Conservation (phyloP, 2,888 invertebrate species). For the Chrysina gloriosa region DNA sequence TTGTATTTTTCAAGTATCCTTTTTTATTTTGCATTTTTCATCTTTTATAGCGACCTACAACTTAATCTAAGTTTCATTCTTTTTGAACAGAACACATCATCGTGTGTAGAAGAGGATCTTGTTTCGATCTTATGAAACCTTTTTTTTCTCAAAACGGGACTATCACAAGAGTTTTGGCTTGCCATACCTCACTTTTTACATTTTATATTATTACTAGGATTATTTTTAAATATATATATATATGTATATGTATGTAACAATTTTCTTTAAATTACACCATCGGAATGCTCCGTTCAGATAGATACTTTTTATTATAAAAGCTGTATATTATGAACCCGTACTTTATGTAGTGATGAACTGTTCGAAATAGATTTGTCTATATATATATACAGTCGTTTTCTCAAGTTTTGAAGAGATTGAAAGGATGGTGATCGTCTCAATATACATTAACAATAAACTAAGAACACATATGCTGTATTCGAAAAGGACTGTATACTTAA, state of each 20-base stretch:
- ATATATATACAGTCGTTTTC: too few species aligned
- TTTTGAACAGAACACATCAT: not conserved
- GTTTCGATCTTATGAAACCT: not conserved
- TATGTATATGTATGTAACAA: not conserved
- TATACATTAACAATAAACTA: too few species aligned
- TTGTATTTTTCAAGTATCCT: too few species aligned
- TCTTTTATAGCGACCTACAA: too few species aligned
- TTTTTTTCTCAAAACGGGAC: constrained; percentile 40
- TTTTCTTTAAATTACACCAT: not conserved
- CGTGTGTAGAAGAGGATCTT: not conserved
- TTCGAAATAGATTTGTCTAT: too few species aligned
- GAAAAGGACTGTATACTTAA: not conserved
- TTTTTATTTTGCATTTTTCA: too few species aligned
- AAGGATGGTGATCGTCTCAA: too few species aligned
- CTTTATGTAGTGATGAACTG: too few species aligned
- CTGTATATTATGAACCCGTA: too few species aligned
- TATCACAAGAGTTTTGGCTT: constrained; percentile 52
- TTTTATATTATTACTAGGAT: constrained; percentile 12
- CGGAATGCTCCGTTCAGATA: not conserved
- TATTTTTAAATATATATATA: constrained; percentile 5
- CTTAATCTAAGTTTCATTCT: not conserved
- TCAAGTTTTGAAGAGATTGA: too few species aligned
- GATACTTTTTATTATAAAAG: too few species aligned
- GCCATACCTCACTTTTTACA: constrained; percentile 42
- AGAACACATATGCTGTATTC: too few species aligned